These are phyloP conservation scores for Macropis europaea DNA, from an alignment of 2,888 invertebrate genomes.

Conservation along the genomic window DNA sequence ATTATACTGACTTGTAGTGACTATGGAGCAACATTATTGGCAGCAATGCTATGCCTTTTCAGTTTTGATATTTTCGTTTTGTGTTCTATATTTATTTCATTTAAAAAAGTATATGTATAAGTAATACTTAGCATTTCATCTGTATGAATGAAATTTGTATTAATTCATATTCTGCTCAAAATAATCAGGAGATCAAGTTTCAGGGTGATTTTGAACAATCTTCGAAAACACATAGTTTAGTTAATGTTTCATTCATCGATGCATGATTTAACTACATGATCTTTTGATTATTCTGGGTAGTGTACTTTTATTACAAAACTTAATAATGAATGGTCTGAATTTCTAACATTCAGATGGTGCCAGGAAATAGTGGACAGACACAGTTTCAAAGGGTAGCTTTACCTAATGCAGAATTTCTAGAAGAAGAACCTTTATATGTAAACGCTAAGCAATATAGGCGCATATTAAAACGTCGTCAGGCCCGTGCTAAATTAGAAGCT, in stretches of 20 bases:
- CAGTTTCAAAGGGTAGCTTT: constrained; percentile 84
- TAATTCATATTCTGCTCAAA: too few species aligned
- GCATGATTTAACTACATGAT: neutral
- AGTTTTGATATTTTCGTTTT: neutral
- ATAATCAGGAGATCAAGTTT: too few species aligned
- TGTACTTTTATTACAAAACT: neutral
- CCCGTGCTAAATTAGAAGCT: constrained; percentile 96
- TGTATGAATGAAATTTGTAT: neutral
- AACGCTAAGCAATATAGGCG: constrained; percentile 99
- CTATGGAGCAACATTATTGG: constrained; percentile 70
- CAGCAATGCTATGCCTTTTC: neutral
- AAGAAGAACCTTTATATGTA: constrained; percentile 98
- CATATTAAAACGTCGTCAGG: constrained; percentile 96
- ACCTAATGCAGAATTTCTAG: constrained; percentile 85
- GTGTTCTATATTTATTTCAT: neutral
- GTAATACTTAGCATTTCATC: neutral
- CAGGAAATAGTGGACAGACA: constrained; percentile 80
- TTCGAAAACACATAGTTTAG: too few species aligned
- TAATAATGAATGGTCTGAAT: neutral
- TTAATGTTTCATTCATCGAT: neutral
- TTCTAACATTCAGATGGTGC: constrained; percentile 81
- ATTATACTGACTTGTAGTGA: constrained; percentile 76
- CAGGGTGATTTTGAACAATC: too few species aligned
- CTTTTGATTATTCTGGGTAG: too few species aligned
- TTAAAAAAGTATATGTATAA: too few species aligned